Percentiles rank a stretch among this genome's conserved stretches.
These are phyloP conservation scores for Kryptopterus vitreolus DNA, from an alignment of 2,797 vertebrate genomes.

Conservation along the genomic window DNA sequence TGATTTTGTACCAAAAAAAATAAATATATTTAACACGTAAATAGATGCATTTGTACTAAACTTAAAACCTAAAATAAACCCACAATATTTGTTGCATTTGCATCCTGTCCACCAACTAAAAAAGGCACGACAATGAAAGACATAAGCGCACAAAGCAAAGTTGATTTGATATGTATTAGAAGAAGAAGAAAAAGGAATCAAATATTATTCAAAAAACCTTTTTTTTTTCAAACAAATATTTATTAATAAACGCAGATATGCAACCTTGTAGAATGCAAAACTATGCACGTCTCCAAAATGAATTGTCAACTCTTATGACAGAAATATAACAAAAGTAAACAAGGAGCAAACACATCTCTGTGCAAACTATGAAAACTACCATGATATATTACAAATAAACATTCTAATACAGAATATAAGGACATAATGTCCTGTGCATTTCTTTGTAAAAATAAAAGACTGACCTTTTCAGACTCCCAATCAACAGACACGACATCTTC, in stretches of 20 bases:
- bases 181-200: too few relatives aligned
- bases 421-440: background rate
- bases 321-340: background rate
- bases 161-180: too few relatives aligned
- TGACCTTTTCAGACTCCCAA: background rate
- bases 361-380: background rate
- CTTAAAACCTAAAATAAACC: background rate
- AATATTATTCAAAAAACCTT: too few relatives aligned
- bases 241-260: too few relatives aligned
- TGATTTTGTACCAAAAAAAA: background rate
- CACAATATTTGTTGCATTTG: background rate
- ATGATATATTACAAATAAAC: background rate
- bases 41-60: too few relatives aligned
- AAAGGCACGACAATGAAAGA: background rate
- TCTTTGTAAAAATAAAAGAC: background rate
- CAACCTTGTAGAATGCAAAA: background rate
- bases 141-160: background rate
- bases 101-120: too few relatives aligned
- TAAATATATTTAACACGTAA: too few relatives aligned
- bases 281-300: background rate
- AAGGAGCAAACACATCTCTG: too few relatives aligned
- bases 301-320: background rate
- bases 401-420: background rate
- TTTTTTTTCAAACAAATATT: too few relatives aligned
- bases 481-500: constrained; percentile 13